Percentiles rank a stretch among this genome's conserved stretches.
These are phyloP conservation scores for Lycocerus yunnanus DNA, from an alignment of 2,888 invertebrate species.

Conservation along the genomic window DNA sequence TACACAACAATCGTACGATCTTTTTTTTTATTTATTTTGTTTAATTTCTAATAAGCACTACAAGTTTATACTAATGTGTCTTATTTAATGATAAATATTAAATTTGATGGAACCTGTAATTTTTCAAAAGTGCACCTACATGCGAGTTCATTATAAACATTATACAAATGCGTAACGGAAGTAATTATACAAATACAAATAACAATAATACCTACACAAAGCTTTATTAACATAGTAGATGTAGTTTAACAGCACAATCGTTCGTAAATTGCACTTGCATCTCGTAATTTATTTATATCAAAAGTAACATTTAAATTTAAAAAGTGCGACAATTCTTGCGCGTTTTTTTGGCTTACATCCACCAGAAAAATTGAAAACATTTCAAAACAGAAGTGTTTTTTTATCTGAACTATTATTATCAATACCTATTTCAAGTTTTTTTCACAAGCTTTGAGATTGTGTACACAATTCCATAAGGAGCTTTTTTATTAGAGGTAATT, in stretches of 20 bases:
- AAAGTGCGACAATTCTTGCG: background rate
- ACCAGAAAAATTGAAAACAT: background rate
- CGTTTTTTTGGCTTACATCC: background rate
- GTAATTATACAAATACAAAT: background rate
- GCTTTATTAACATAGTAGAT: background rate
- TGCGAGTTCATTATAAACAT: background rate
- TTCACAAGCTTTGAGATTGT: background rate
- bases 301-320: background rate
- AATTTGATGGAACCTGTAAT: background rate
- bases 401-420: background rate
- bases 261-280: background rate
- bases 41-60: background rate
- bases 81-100: background rate
- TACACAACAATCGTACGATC: background rate
- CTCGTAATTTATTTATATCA: background rate
- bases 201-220: background rate
- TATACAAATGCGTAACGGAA: background rate
- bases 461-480: background rate
- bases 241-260: background rate
- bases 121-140: background rate
- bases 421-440: background rate
- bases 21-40: background rate
- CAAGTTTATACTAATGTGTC: too few relatives aligned
- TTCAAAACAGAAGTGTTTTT: background rate
- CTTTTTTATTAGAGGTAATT: background rate